Evolutionary conservation across 2,113 vertebrate genomes (phyloP).

Genomic region (Brachyhypopomus occidentalis): DNA sequence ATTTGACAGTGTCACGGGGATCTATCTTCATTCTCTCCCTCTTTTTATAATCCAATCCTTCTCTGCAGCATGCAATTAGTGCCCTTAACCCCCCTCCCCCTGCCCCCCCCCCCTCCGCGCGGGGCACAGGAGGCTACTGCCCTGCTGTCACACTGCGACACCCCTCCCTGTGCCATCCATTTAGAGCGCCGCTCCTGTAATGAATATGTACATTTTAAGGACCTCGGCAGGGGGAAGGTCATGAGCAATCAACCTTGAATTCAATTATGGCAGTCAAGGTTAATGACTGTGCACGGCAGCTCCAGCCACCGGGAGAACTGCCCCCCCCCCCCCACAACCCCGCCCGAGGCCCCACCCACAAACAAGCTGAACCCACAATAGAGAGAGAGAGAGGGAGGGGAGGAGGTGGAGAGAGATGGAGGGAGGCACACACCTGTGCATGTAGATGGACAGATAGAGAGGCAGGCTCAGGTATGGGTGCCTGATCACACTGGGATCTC

Average conservation of each 20-base stretch:
- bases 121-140: constrained; percentile 20
- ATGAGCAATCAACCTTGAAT: constrained; percentile 99
- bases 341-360: constrained; percentile 35
- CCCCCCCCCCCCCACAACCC: background rate
- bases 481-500: constrained; percentile 82
- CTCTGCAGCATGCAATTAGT: constrained; percentile 99
- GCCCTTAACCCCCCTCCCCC: constrained; percentile 73
- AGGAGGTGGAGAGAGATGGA: constrained; percentile 55
- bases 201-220: constrained; percentile 99
- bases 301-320: constrained; percentile 81
- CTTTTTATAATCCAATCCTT: constrained; percentile 99
- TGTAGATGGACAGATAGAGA: constrained; percentile 75
- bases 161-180: constrained; percentile 96
- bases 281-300: constrained; percentile 98
- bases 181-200: constrained; percentile 87
- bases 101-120: background rate
- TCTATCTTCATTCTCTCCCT: constrained; percentile 99
- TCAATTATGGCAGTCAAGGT: constrained; percentile 99
- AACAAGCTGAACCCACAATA: constrained; percentile 85
- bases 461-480: constrained; percentile 80
- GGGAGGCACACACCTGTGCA: constrained; percentile 44
- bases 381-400: constrained; percentile 10
- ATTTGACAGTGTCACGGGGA: constrained; percentile 96
- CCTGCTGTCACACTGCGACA: constrained; percentile 82
- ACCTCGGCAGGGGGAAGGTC: constrained; percentile 87